A percentile compares a stretch with the other conserved stretches of the same genome.
phyloP scores from a whole-genome alignment of 2,888 invertebrate species.

The Holacanthella duospinosa region DNA sequence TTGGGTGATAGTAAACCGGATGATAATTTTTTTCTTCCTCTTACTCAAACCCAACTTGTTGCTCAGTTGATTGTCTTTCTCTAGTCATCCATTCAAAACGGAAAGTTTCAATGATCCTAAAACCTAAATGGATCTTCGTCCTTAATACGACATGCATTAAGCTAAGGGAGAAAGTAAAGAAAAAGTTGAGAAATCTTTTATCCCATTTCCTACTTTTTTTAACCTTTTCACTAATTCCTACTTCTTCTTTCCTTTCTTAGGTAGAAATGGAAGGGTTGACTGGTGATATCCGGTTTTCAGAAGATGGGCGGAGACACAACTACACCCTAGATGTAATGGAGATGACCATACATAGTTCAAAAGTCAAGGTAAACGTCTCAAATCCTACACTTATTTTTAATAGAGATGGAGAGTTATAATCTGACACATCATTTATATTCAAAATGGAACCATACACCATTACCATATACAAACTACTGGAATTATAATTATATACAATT shows the following conservation, averaged over 20 bases:
- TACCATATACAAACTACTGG: too few relatives aligned
- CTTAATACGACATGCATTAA: too few relatives aligned
- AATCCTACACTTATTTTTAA: neutral
- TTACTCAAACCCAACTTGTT: neutral
- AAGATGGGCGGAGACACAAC: conserved; percentile 76
- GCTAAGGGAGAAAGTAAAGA: neutral
- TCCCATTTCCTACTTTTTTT: neutral
- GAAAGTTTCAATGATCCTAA: too few relatives aligned
- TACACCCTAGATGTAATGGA: conserved; percentile 82
- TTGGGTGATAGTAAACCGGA: neutral
- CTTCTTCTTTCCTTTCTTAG: conserved; percentile 43
- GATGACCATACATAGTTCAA: conserved; percentile 86
- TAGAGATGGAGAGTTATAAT: too few relatives aligned
- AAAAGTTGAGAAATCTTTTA: too few relatives aligned
- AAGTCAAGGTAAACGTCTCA: conserved; percentile 60
- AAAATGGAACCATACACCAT: too few relatives aligned
- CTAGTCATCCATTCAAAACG: neutral
- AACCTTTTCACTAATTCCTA: neutral
- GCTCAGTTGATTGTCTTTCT: neutral
- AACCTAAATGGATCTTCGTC: too few relatives aligned
- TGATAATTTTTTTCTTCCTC: neutral
- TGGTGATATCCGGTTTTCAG: conserved; percentile 81
- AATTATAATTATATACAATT: too few relatives aligned
- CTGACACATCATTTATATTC: too few relatives aligned
- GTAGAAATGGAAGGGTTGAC: conserved; percentile 82